Evolutionary conservation across 1,140 invertebrate species (phyloP), one percentile per base, ranked within the genome.

Genomic region (Meloidogyne hapla): DNA sequence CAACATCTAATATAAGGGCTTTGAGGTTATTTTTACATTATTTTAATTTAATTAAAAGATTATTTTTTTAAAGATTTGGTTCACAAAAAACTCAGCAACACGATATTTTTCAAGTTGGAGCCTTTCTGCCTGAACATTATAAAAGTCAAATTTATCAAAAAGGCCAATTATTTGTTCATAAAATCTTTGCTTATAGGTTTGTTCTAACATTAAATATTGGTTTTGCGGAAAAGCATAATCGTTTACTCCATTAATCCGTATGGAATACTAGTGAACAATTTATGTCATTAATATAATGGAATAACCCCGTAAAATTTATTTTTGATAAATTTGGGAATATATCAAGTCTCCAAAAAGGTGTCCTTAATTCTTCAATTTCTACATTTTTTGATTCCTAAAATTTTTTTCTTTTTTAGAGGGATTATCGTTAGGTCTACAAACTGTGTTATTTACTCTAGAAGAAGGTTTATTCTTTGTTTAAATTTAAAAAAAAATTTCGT

Each of bases 121-220:
- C 42, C 18, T 28, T 74, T 56, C 61, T 69, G 10, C 5, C 63
- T 9, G 56, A 68, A 28, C 15, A 48, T 15, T 40, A 40, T 33
- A 67, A 64, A 62, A 33, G 18, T 67, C 26, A 18, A 12, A 25
- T 64, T 9, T 79, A 79, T 68, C 28, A 83, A 70, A 38, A 68
- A 21, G 78, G 83, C 63, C 79, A 84, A 38, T 63, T 81, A 13
- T 85, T 85, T 74, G 45, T 85, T 9, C 84, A 85, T 61, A 73
- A 78, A 26, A 65, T 81, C 26, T 85, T 84, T 77, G 84, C 85
- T 18, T 85, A 85, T 45, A 73, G 71, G 71, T 73, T 26, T 25
- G 18, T 42, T 42, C n/a, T n/a, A 6, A n/a, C n/a, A n/a, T 56
- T 13, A 10, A 42, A 8, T 0, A 42, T 42, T 42, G 2, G 0